A percentile compares a stretch with the other conserved stretches of the same genome.
phyloP scores from a whole-genome alignment of 2,888 invertebrate genomes.

The Ormia ochracea region DNA sequence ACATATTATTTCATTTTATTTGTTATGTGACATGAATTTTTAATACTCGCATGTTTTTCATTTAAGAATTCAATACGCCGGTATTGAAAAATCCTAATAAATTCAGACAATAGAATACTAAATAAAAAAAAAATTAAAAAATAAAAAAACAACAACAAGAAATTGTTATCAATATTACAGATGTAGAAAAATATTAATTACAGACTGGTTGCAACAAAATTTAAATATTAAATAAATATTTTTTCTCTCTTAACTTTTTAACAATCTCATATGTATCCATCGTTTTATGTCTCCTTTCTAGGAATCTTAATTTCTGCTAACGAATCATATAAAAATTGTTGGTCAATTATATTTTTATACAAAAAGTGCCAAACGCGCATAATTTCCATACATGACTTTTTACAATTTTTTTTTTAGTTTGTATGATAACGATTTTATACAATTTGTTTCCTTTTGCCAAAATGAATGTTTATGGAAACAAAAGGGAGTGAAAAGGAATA shows the following conservation, averaged over 20 bases:
- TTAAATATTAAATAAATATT: neutral
- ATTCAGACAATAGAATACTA: neutral
- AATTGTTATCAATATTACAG: neutral
- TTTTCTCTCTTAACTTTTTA: neutral
- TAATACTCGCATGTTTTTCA: conserved; percentile 35
- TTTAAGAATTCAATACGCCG: neutral
- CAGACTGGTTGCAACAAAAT: neutral
- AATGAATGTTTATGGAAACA: conserved; percentile 18
- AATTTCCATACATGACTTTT: conserved; percentile 63
- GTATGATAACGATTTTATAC: conserved; percentile 50
- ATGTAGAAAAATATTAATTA: no score
- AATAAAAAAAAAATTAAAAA: no score
- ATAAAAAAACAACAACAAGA: neutral
- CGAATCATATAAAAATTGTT: conserved; percentile 77
- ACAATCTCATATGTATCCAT: neutral
- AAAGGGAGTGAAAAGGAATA: conserved; percentile 14
- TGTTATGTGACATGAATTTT: conserved; percentile 55
- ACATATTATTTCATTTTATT: neutral
- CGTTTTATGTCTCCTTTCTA: neutral
- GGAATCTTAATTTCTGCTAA: conserved; percentile 69
- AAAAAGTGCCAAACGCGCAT: conserved; percentile 75
- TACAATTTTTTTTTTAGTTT: conserved; percentile 23
- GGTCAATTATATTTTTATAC: conserved; percentile 72
- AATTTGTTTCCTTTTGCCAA: conserved; percentile 7
- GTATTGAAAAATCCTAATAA: conserved; percentile 37